phyloP scores from a whole-genome alignment of 2,888 invertebrate species.

The Leptothorax acervorum region DNA sequence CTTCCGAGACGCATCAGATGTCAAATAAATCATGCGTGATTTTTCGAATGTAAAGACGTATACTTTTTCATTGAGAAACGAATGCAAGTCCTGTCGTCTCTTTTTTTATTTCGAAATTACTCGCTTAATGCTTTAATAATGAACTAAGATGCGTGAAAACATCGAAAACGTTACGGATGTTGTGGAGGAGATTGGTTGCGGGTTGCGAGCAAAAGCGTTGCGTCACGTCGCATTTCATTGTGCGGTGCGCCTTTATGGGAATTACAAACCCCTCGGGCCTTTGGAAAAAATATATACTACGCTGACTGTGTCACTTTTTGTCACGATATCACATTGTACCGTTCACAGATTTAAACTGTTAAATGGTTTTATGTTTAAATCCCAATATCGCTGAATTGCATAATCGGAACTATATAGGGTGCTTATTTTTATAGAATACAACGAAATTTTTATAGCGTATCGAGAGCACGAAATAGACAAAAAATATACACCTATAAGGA shows the following conservation, averaged over 20 bases:
- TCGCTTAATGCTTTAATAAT: background rate
- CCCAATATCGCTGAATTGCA: background rate
- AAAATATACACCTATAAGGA: background rate
- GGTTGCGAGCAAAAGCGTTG: conserved; percentile 66
- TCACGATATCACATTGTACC: background rate
- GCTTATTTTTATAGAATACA: background rate
- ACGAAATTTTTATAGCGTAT: background rate
- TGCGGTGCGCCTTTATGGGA: conserved; percentile 63
- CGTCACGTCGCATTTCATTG: conserved; percentile 68
- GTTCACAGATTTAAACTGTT: conserved; percentile 15
- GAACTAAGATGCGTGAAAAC: background rate
- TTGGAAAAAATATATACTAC: conserved; percentile 51
- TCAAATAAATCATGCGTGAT: background rate
- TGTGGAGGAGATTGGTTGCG: conserved; percentile 64
- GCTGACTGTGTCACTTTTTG: conserved; percentile 57
- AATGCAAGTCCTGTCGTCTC: background rate
- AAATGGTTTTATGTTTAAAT: conserved; percentile 19
- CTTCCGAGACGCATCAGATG: background rate
- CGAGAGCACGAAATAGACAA: background rate
- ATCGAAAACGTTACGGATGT: conserved; percentile 35
- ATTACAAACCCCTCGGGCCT: conserved; percentile 67
- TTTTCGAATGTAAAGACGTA: background rate
- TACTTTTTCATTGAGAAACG: background rate
- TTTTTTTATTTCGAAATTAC: background rate
- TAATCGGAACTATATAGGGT: background rate